Percentiles rank a stretch among this genome's conserved stretches.
Evolutionary conservation across 2,113 vertebrate species (phyloP).

Genomic region (Antechinus stuartii): DNA sequence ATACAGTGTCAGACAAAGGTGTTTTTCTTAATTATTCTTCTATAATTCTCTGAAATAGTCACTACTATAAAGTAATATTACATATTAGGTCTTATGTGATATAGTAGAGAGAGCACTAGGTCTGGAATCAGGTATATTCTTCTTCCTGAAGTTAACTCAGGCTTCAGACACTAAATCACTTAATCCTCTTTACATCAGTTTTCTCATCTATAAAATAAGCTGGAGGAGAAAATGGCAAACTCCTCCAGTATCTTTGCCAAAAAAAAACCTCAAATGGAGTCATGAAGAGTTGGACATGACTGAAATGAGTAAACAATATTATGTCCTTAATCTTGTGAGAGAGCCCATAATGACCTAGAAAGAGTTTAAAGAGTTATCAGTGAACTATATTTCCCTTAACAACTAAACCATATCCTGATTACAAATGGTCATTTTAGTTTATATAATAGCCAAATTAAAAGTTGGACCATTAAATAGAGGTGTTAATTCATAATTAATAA

Average conservation of each 20-base stretch:
- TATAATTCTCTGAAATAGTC: not conserved
- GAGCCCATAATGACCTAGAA: slow-evolving; percentile 2
- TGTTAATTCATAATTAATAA: not conserved
- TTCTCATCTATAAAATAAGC: not conserved
- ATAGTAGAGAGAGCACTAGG: not conserved
- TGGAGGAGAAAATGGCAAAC: not conserved
- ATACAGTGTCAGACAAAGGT: not conserved
- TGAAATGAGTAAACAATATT: not conserved
- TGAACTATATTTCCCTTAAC: not conserved
- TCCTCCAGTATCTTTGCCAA: not conserved
- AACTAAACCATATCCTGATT: not conserved
- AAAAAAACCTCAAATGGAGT: not conserved
- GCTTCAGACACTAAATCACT: not conserved
- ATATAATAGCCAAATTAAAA: not conserved
- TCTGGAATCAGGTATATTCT: not conserved
- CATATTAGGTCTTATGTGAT: not conserved
- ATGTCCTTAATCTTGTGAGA: not conserved
- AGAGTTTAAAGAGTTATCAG: not conserved
- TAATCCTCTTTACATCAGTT: not conserved
- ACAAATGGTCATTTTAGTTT: not conserved
- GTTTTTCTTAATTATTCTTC: not conserved
- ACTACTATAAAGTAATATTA: not conserved
- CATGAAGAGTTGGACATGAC: not conserved
- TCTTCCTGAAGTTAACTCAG: not conserved
- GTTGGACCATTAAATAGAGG: not conserved